phyloP scores from a whole-genome alignment of 92 coral and sea anemone species.

The Plumapathes pennacea region DNA sequence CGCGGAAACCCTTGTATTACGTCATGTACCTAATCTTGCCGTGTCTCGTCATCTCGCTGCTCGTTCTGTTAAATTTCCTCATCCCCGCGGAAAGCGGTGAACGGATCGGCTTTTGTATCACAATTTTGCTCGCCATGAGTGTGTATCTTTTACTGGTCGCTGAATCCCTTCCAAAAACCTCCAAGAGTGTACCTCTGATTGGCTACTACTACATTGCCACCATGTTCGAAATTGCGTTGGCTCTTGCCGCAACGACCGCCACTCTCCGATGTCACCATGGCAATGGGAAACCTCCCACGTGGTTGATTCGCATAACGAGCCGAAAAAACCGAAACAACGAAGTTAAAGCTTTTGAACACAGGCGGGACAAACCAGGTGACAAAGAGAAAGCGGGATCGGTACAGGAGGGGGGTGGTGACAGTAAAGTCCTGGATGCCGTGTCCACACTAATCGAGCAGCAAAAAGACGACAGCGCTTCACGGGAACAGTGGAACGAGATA shows the following conservation, averaged over 20 bases:
- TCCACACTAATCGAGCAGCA: constrained; percentile 9
- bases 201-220: constrained; percentile 62
- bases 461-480: constrained; percentile 28
- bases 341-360: constrained; percentile 10
- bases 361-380: not conserved
- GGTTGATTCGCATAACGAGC: constrained; percentile 19
- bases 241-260: constrained; percentile 59
- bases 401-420: not conserved
- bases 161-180: constrained; percentile 73
- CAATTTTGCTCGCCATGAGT: constrained; percentile 74
- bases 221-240: constrained; percentile 56
- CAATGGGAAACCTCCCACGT: constrained; percentile 39
- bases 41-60: constrained; percentile 49
- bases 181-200: constrained; percentile 66
- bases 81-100: constrained; percentile 90
- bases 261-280: constrained; percentile 58
- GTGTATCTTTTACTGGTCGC: constrained; percentile 73
- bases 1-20: constrained; percentile 73
- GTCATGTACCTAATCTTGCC: constrained; percentile 77
- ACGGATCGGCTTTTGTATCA: constrained; percentile 74
- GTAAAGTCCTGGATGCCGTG: constrained; percentile 2
- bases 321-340: constrained; percentile 3
- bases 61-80: constrained; percentile 59
- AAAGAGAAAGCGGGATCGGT: not conserved
- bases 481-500: constrained; percentile 63